Conservation (phyloP, 2,797 vertebrate genomes). For the Chiroxiphia lanceolata region DNA sequence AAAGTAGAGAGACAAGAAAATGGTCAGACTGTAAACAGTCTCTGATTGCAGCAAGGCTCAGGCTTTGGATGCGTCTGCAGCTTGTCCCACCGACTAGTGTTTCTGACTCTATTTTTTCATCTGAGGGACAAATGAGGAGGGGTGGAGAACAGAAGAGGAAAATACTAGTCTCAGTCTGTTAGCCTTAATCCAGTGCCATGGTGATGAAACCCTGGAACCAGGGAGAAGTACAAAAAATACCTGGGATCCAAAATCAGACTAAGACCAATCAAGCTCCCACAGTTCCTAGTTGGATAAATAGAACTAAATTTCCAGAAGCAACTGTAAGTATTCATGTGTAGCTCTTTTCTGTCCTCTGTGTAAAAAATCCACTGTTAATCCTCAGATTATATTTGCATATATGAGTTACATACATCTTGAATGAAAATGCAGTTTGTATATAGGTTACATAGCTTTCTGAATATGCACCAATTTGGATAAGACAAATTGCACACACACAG, state of each 20-base stretch:
- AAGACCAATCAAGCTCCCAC: not conserved
- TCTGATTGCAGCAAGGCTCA: not conserved
- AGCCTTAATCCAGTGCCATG: not conserved
- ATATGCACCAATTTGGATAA: constrained; percentile 62
- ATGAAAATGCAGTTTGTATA: constrained; percentile 51
- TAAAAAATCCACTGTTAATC: constrained; percentile 43
- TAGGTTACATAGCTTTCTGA: constrained; percentile 45
- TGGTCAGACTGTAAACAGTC: not conserved
- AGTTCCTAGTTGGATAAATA: not conserved
- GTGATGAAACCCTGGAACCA: not conserved
- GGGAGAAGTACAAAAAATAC: not conserved
- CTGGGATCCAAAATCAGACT: not conserved
- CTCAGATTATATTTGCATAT: constrained; percentile 53
- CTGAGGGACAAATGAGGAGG: not conserved
- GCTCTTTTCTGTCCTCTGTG: not conserved
- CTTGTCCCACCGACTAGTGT: not conserved
- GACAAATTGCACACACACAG: constrained; percentile 58
- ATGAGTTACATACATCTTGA: constrained; percentile 28
- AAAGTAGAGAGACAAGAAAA: not conserved
- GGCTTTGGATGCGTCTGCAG: not conserved
- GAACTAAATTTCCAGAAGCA: not conserved
- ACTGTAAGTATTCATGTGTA: not conserved
- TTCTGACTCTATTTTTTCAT: not conserved
- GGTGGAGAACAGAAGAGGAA: not conserved
- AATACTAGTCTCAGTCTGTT: not conserved